These are phyloP conservation scores for Nothoprocta perdicaria DNA, from an alignment of 2,113 vertebrate species.

Conservation along the genomic window DNA sequence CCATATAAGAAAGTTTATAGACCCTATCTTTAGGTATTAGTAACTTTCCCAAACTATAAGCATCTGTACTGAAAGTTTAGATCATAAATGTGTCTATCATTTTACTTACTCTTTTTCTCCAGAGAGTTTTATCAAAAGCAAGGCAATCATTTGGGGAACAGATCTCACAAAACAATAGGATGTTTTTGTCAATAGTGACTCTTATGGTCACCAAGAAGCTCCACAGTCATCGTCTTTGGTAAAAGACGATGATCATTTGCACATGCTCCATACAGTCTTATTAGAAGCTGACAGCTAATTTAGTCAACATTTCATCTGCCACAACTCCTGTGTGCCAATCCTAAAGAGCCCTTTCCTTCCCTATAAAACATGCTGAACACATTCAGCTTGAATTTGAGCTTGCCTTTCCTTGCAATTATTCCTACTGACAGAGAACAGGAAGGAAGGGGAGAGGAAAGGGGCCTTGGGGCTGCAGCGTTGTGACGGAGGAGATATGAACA, in stretches of 20 bases:
- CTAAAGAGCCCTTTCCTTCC: neutral
- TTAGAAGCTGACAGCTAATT: constrained; percentile 21
- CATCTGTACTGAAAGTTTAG: neutral
- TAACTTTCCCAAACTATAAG: neutral
- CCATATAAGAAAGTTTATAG: neutral
- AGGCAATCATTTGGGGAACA: neutral
- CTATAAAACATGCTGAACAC: constrained; percentile 24
- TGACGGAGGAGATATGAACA: neutral
- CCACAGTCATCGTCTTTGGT: neutral
- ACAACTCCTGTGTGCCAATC: constrained; percentile 6
- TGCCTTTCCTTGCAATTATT: constrained; percentile 41
- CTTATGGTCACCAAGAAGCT: neutral
- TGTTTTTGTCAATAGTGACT: neutral
- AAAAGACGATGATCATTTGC: neutral
- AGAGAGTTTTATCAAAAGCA: neutral
- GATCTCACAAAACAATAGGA: neutral
- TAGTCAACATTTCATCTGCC: neutral
- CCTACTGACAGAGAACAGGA: constrained; percentile 59
- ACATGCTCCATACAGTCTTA: neutral
- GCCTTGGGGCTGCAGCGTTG: constrained; percentile 37
- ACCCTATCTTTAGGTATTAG: neutral
- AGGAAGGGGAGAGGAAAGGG: constrained; percentile 30
- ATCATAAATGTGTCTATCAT: neutral
- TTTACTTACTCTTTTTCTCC: neutral
- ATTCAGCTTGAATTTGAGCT: constrained; percentile 37